Evolutionary conservation across 2,888 invertebrate species (phyloP).

Genomic region (Latrodectus elegans): DNA sequence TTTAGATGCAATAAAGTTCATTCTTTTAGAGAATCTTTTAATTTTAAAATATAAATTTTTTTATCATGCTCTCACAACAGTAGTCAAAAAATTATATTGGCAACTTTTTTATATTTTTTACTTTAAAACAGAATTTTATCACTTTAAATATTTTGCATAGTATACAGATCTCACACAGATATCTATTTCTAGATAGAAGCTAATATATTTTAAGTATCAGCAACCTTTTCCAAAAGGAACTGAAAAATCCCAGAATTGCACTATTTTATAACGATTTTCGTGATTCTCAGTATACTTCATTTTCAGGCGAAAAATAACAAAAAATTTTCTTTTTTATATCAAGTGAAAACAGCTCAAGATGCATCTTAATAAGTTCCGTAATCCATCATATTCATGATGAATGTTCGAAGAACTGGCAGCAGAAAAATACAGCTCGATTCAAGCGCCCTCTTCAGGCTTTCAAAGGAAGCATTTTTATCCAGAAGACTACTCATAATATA

Average conservation of each 20-base stretch:
- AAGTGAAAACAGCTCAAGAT: constrained; percentile 50
- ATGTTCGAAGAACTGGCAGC: constrained; percentile 49
- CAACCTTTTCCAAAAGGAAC: too few relatives aligned
- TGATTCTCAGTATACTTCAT: constrained; percentile 16
- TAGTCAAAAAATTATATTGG: too few relatives aligned
- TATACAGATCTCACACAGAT: too few relatives aligned
- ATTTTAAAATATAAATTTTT: too few relatives aligned
- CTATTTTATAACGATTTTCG: constrained; percentile 34
- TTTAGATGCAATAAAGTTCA: too few relatives aligned
- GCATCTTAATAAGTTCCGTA: constrained; percentile 61
- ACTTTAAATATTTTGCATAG: too few relatives aligned
- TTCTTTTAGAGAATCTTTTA: too few relatives aligned
- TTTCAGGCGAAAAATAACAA: constrained; percentile 2
- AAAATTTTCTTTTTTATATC: constrained; percentile 19
- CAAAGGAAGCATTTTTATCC: constrained; percentile 36
- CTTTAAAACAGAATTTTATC: too few relatives aligned
- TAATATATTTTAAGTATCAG: too few relatives aligned
- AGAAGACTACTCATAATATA: constrained; percentile 49
- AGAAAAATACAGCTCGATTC: constrained; percentile 23
- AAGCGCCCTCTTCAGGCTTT: constrained; percentile 46
- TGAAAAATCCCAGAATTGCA: constrained; percentile 19
- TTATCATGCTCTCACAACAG: too few relatives aligned
- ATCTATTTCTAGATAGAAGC: too few relatives aligned
- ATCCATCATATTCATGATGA: constrained; percentile 64
- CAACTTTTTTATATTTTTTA: too few relatives aligned